Evolutionary conservation across 2,113 vertebrate genomes (phyloP), one percentile per base, ranked within the genome.

Genomic region (Catharus bicknelli): DNA sequence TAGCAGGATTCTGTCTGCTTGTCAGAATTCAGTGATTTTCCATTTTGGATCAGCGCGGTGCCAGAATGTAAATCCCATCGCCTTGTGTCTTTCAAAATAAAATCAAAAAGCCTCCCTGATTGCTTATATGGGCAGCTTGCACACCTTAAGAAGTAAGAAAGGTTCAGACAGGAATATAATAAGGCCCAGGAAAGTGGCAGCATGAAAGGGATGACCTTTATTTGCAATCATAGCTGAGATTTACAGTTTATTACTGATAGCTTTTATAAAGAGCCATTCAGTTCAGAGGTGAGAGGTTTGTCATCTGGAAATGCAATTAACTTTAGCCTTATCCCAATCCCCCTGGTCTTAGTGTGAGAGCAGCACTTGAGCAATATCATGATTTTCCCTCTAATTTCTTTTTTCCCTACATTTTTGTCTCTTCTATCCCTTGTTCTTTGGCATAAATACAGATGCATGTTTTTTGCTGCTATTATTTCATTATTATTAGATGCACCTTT

Each of bases 251-350:
- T 98, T 98, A 98, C 98, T 98, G 98, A 98, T 98, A 98, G 98
- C 98, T 98, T 98, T 98, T 98, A 98, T 98, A 98, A 98, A 98
- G 98, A 98, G 98, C 98, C 97, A 98, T 98, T 98, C 98, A 98
- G 98, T 98, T 98, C 98, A 98, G 98, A 98, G 98, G 98, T 98
- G 98, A 98, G 98, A 98, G 98, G 98, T 98, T 98, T 98, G 98
- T 98, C 98, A 98, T 98, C 98, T 98, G 98, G 98, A 98, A 98
- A 98, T 98, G 98, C 98, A 98, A 98, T 98, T 98, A 98, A 98
- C 98, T 98, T 98, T 98, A 97, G 96, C 98, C 97, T 98, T 98
- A 97, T 98, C 98, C 98, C 98, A 98, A 97, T 98, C 98, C 98
- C 97, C 94, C 97, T 97, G 97, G 97, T 97, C 98, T 98, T 97